These are phyloP conservation scores for Bostrychus sinensis DNA, from an alignment of 2,113 vertebrate genomes.

Conservation along the genomic window DNA sequence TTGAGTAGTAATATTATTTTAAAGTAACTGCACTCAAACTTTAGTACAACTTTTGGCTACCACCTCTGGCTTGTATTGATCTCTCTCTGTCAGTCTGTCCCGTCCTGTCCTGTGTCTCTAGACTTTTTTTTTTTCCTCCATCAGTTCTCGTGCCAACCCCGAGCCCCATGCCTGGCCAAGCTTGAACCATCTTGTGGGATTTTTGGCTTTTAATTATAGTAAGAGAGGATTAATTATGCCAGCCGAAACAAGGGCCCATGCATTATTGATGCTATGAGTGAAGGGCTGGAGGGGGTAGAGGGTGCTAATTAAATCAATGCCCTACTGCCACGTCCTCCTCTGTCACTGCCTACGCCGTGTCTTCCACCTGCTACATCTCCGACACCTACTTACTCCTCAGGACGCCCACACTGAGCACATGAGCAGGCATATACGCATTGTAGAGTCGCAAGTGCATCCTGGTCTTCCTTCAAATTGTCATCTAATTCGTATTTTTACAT, in stretches of 20 bases:
- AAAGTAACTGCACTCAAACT: too few relatives aligned
- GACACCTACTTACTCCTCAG: conserved; percentile 26
- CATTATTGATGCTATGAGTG: conserved; percentile 85
- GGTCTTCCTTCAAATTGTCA: neutral
- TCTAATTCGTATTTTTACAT: too few relatives aligned
- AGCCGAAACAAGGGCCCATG: conserved; percentile 81
- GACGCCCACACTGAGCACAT: conserved; percentile 8
- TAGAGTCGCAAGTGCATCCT: conserved; percentile 14
- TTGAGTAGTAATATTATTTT: too few relatives aligned
- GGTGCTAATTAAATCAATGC: conserved; percentile 83
- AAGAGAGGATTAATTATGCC: conserved; percentile 84
- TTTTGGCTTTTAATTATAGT: conserved; percentile 86
- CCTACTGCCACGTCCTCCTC: conserved; percentile 74
- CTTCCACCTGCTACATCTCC: conserved; percentile 71
- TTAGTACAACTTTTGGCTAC: neutral
- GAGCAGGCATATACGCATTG: neutral
- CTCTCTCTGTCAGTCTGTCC: conserved; percentile 32
- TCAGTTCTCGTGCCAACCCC: conserved; percentile 76
- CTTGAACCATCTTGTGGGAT: conserved; percentile 80
- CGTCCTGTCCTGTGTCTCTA: conserved; percentile 42
- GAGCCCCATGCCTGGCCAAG: conserved; percentile 68
- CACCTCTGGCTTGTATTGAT: conserved; percentile 34
- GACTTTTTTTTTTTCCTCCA: conserved; percentile 54
- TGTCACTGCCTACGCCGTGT: conserved; percentile 65
- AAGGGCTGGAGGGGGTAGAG: conserved; percentile 80